phyloP scores from a whole-genome alignment of 2,888 invertebrate species.

The Athetis lepigone region DNA sequence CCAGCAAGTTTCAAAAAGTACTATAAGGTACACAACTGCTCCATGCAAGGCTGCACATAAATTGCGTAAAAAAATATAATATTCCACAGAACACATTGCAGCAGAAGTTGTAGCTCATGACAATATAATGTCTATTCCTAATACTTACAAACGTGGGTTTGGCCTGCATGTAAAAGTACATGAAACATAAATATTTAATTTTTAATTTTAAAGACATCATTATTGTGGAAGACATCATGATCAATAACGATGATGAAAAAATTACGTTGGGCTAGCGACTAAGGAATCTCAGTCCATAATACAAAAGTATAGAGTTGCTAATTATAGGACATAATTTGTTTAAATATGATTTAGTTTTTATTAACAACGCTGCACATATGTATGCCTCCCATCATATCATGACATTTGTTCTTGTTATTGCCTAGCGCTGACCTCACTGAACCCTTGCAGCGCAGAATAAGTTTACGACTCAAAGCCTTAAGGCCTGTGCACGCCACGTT shows the following conservation, averaged over 20 bases:
- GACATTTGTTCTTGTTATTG: too few relatives aligned
- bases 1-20: neutral
- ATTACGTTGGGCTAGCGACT: neutral
- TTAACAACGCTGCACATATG: too few relatives aligned
- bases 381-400: too few relatives aligned
- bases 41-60: conserved; percentile 23
- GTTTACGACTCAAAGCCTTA: too few relatives aligned
- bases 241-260: neutral
- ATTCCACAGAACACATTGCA: conserved; percentile 9
- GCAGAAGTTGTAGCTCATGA: conserved; percentile 49
- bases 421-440: too few relatives aligned
- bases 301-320: neutral
- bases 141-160: conserved; percentile 87
- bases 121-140: conserved; percentile 38
- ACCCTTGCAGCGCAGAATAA: too few relatives aligned
- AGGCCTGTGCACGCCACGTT: too few relatives aligned
- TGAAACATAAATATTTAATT: conserved; percentile 76
- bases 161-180: conserved; percentile 79
- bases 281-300: neutral
- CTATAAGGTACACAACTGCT: neutral
- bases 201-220: too few relatives aligned
- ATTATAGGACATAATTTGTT: too few relatives aligned
- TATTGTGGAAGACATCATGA: too few relatives aligned
- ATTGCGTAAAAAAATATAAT: conserved; percentile 3
- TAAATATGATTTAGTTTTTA: too few relatives aligned